Evolutionary conservation across 2,888 invertebrate species (phyloP).

Genomic region (Fissipunctia ypsillon): DNA sequence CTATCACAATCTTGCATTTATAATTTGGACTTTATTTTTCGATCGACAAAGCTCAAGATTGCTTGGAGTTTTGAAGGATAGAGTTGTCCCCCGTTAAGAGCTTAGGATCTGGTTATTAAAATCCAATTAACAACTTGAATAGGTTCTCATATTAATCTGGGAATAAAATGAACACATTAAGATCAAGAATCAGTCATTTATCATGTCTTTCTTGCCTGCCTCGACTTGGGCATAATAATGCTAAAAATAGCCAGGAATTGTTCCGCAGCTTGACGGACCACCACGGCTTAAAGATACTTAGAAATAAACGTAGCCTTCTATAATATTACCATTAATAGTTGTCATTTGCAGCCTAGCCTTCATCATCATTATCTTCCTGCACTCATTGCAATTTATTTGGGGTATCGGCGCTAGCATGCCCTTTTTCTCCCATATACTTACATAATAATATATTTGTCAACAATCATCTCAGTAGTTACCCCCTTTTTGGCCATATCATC

Average conservation of each 20-base stretch:
- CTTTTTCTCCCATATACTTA: not conserved
- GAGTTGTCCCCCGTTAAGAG: slow-evolving; percentile 41
- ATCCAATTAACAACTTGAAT: slow-evolving; percentile 50
- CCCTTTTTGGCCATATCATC: not conserved
- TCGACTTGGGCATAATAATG: slow-evolving; percentile 19
- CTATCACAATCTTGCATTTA: slow-evolving; percentile 29
- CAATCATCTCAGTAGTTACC: not conserved
- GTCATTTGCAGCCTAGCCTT: not conserved
- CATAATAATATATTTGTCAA: no score
- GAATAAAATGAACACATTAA: slow-evolving; percentile 48
- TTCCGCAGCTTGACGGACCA: slow-evolving; percentile 40
- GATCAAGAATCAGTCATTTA: slow-evolving; percentile 45
- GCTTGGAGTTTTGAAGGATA: slow-evolving; percentile 12
- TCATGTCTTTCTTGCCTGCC: slow-evolving; percentile 29
- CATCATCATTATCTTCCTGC: no score
- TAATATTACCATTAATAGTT: not conserved
- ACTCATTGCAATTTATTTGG: not conserved
- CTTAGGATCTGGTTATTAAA: slow-evolving; percentile 50
- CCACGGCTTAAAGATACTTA: not conserved
- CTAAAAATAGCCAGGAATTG: slow-evolving; percentile 32
- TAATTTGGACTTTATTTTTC: slow-evolving; percentile 29
- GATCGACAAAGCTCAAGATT: slow-evolving; percentile 20
- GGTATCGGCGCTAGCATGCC: not conserved
- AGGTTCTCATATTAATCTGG: slow-evolving; percentile 40
- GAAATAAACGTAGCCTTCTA: not conserved